phyloP scores from a whole-genome alignment of 2,888 invertebrate genomes.

The Clistopyga incitator region DNA sequence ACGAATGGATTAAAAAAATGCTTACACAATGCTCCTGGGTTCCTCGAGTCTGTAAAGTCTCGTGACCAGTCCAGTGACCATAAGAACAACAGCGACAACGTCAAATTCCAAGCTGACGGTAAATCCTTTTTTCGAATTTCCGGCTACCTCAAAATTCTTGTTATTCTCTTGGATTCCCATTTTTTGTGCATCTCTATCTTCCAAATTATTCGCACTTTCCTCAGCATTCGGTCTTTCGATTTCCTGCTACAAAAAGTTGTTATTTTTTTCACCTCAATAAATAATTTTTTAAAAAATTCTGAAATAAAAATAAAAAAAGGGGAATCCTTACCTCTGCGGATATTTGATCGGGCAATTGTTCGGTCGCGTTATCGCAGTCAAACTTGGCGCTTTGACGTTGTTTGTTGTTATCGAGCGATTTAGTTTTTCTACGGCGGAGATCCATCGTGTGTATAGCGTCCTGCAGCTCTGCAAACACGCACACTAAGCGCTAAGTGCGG shows the following conservation, averaged over 20 bases:
- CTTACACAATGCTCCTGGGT: conserved; percentile 96
- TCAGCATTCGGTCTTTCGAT: conserved; percentile 10
- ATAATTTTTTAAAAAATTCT: not conserved
- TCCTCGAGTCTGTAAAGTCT: conserved; percentile 93
- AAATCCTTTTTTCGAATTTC: conserved; percentile 75
- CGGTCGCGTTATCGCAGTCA: conserved; percentile 60
- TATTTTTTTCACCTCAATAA: not conserved
- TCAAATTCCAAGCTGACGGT: conserved; percentile 90
- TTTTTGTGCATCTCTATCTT: conserved; percentile 5
- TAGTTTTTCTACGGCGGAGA: conserved; percentile 77
- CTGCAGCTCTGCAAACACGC: not conserved
- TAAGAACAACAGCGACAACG: conserved; percentile 89
- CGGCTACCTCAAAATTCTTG: conserved; percentile 24
- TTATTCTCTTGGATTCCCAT: conserved; percentile 16
- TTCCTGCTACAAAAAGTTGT: conserved; percentile 12
- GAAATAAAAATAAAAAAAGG: not conserved
- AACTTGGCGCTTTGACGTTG: conserved; percentile 74
- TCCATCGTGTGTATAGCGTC: conserved; percentile 72
- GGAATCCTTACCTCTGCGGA: not conserved
- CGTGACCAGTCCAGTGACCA: conserved; percentile 89
- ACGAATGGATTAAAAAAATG: not conserved
- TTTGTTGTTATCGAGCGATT: conserved; percentile 70
- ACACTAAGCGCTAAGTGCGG: not conserved
- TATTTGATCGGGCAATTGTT: not conserved
- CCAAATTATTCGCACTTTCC: not conserved